phyloP scores from a whole-genome alignment of 2,113 vertebrate genomes.

The Caretta caretta region DNA sequence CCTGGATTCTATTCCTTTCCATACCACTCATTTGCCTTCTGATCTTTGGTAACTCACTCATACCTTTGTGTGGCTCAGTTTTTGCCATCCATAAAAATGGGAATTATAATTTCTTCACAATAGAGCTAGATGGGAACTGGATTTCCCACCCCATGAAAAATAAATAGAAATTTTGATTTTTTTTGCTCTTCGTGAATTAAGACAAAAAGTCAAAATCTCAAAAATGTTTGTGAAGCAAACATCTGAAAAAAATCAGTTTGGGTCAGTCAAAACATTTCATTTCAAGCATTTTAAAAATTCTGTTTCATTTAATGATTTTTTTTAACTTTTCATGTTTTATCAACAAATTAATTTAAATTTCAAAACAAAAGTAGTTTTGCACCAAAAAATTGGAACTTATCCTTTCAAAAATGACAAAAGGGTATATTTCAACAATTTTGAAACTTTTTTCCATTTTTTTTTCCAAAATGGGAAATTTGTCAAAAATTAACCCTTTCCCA shows the following conservation, averaged over 20 bases:
- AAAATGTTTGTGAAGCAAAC: neutral
- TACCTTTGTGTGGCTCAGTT: neutral
- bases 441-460: neutral
- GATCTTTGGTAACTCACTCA: neutral
- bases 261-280: neutral
- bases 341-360: neutral
- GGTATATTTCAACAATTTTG: neutral
- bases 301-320: neutral
- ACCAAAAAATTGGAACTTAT: neutral
- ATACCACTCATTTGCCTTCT: neutral
- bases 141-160: neutral
- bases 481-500: neutral
- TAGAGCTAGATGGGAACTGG: neutral
- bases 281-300: neutral
- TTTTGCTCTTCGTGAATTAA: neutral
- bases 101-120: neutral
- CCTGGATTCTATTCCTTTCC: neutral
- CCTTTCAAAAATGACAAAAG: neutral
- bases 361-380: neutral
- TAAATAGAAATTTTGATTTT: neutral
- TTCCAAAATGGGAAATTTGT: slow-evolving; percentile 44
- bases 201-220: neutral
- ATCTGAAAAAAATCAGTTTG: neutral
- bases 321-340: neutral
- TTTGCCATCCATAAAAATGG: neutral